Evolutionary conservation across 2,888 invertebrate species (phyloP).

Genomic region (Parapristionchus giblindavisi): DNA sequence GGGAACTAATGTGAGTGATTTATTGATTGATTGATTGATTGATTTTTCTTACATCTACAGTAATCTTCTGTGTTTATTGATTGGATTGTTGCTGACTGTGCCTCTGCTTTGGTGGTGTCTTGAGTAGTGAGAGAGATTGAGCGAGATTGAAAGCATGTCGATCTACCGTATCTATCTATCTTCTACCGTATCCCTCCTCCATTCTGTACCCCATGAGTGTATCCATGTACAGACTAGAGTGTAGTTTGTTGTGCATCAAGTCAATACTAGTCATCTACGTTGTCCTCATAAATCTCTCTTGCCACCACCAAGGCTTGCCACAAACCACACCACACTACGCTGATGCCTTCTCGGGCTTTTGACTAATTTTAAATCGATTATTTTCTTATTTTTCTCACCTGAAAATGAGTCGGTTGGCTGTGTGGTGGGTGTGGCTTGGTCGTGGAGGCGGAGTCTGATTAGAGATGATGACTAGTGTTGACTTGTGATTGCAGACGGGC

Average conservation of each 20-base stretch:
- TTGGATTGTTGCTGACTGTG: slow-evolving; percentile 28
- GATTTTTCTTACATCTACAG: slow-evolving; percentile 12
- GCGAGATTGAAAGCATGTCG: no score
- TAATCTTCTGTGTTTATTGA: background rate
- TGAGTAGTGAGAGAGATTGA: no score
- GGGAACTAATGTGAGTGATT: slow-evolving; percentile 80
- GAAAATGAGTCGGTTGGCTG: background rate
- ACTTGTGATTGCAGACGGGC: slow-evolving; percentile 25
- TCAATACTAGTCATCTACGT: background rate
- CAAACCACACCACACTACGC: background rate
- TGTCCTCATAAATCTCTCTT: background rate
- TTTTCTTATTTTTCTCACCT: background rate
- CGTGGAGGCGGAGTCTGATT: slow-evolving; percentile 3
- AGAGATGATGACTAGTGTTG: background rate
- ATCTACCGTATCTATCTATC: background rate
- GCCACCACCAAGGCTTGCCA: slow-evolving; percentile 28
- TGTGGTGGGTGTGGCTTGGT: background rate
- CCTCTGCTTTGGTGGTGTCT: slow-evolving; percentile 34
- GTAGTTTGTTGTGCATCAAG: background rate
- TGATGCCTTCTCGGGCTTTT: background rate
- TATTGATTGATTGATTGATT: background rate
- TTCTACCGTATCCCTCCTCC: background rate
- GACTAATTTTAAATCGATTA: background rate
- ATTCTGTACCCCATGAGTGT: background rate
- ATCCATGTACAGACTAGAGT: background rate